Conservation (phyloP, 2,113 vertebrate species). For the Cephalopholis sonnerati region DNA sequence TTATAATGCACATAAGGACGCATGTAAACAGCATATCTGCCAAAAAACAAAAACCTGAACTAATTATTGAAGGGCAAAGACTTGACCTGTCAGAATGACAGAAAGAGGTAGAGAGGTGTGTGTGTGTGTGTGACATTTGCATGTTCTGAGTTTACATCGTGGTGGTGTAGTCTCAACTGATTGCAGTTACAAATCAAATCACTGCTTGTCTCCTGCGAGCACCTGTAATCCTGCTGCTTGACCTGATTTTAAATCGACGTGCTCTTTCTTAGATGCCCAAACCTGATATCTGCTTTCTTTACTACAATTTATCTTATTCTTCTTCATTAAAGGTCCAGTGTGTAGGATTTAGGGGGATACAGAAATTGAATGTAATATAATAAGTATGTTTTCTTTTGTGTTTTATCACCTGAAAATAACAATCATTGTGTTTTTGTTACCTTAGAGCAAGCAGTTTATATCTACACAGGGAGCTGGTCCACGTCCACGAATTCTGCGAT, state of each 20-base stretch:
- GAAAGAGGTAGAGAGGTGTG: neutral
- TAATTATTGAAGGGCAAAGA: neutral
- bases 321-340: too few species aligned
- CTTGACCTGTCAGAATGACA: neutral
- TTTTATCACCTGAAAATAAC: too few species aligned
- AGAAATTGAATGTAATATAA: too few species aligned
- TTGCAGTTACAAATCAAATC: neutral
- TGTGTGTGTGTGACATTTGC: neutral
- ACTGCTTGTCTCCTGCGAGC: neutral
- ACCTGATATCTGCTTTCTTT: too few species aligned
- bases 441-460: too few species aligned
- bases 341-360: too few species aligned
- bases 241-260: neutral
- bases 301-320: too few species aligned
- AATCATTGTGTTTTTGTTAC: too few species aligned
- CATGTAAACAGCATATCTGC: slow-evolving; percentile 1
- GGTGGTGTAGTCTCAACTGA: neutral
- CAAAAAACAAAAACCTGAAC: neutral
- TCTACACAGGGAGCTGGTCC: too few species aligned
- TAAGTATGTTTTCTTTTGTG: too few species aligned
- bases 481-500: too few species aligned
- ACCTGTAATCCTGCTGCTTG: neutral
- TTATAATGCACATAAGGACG: neutral
- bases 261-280: too few species aligned
- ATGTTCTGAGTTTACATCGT: neutral